These are phyloP conservation scores for Varanus komodoensis DNA, from an alignment of 2,113 vertebrate genomes.

Conservation along the genomic window DNA sequence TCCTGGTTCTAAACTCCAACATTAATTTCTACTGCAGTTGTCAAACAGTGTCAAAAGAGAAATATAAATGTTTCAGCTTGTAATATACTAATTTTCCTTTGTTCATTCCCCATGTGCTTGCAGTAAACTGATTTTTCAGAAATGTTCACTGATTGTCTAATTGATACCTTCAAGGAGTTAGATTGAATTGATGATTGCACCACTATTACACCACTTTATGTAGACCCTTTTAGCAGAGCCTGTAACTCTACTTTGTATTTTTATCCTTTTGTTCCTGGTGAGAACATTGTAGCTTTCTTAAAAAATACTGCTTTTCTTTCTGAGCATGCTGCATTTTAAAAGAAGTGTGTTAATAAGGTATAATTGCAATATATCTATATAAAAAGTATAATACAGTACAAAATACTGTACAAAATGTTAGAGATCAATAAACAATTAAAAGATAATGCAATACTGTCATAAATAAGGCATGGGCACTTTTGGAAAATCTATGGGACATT, in stretches of 20 bases:
- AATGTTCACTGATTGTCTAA: not conserved
- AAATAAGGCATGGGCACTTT: too few relatives aligned
- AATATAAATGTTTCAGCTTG: slow-evolving; percentile 33
- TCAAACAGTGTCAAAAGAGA: slow-evolving; percentile 36
- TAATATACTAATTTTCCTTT: slow-evolving; percentile 11
- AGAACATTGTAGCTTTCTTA: not conserved
- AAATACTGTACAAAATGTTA: not conserved
- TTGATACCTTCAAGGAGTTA: not conserved
- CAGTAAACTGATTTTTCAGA: slow-evolving; percentile 2
- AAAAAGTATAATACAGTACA: not conserved
- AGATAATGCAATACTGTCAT: not conserved
- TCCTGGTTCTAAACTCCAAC: slow-evolving; percentile 21
- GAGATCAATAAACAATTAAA: too few relatives aligned
- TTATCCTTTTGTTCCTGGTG: not conserved
- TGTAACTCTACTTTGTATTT: not conserved
- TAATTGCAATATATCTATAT: not conserved
- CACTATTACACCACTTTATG: not conserved
- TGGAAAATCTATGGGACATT: too few relatives aligned
- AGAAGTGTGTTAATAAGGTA: not conserved
- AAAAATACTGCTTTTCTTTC: not conserved
- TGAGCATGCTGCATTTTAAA: not conserved
- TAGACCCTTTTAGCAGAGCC: not conserved
- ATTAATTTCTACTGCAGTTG: slow-evolving; percentile 23
- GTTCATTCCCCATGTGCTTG: not conserved
- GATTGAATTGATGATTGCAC: not conserved